Base-by-base conservation (phyloP, 1,140 invertebrate species). In the Sminthurides bifidus region DNA sequence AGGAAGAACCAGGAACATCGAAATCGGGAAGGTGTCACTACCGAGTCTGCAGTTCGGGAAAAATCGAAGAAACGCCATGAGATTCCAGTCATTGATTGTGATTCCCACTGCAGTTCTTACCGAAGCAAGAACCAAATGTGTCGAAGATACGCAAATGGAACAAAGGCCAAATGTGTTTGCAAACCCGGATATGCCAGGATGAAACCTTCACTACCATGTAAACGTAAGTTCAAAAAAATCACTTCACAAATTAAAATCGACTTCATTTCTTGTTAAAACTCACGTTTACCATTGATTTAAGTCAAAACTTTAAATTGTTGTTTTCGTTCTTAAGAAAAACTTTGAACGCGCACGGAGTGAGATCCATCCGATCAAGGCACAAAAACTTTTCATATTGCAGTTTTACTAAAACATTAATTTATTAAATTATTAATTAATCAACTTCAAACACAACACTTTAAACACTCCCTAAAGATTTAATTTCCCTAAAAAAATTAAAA, bases 171-270 rank as follows among this genome's bases (percentile, higher is more conserved):
- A 65, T 93, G 89, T 67, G 75, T 84, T 0, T 93, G 89, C 65
- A 76, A 87, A 63, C 83, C 86, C 15, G 88, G 89, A 30, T 92
- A 90, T 65, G 84, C 85, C 2, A 77, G 87, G 66, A 86, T 89
- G 79, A 87, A 89, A 74, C 79, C 78, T 2, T 85, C 88, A 68
- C 76, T 81, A 60, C 84, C 85, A 26, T 92, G 88, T 68, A 88
- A 86, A 79, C 86, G 87, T 90, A 78, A 82, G 76, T 75, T 26
- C 21, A 26, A 49, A 8, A 46, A 24, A 14, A 45, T 57, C n/a
- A 10, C 33, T 10, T 35, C n/a, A 35, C n/a, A 35, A 35, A 35
- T 8, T 10, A 35, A 35, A 35, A 35, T 35, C 8, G 8, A 35
- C 33, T 10, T 8, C n/a, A 35, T 8, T 8, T 35, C n/a, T 35